phyloP scores from a whole-genome alignment of 1,140 invertebrate species.

The Acromyrmex echinatior region DNA sequence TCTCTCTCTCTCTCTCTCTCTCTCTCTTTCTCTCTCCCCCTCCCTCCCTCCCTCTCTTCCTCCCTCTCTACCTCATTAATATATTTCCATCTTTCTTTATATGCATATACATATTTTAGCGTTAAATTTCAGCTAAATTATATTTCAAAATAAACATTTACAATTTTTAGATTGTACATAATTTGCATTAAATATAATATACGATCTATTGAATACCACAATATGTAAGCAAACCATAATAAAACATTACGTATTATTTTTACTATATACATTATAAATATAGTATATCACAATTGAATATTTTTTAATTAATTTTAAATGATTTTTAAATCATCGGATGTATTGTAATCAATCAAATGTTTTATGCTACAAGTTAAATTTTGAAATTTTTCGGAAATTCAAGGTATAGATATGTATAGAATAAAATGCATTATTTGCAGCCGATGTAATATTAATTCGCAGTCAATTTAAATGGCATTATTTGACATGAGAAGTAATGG shows the following conservation, averaged over 20 bases:
- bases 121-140: background rate
- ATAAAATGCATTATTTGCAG: background rate
- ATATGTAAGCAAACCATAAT: background rate
- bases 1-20: background rate
- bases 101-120: no score
- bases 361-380: background rate
- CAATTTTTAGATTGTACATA: background rate
- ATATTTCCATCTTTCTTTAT: background rate
- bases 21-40: no score
- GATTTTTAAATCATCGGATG: background rate
- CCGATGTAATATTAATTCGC: background rate
- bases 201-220: background rate
- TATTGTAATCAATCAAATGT: background rate
- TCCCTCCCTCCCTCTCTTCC: no score
- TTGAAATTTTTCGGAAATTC: no score
- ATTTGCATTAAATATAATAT: constrained; percentile 15
- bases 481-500: background rate
- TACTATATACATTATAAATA: background rate
- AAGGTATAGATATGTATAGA: background rate
- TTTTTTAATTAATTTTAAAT: constrained; percentile 5
- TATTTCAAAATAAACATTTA: background rate
- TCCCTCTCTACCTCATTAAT: background rate
- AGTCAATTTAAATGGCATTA: background rate
- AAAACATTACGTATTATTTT: background rate
- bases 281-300: background rate